Evolutionary conservation across 2,113 vertebrate species (phyloP).

Genomic region (Thomomys bottae): DNA sequence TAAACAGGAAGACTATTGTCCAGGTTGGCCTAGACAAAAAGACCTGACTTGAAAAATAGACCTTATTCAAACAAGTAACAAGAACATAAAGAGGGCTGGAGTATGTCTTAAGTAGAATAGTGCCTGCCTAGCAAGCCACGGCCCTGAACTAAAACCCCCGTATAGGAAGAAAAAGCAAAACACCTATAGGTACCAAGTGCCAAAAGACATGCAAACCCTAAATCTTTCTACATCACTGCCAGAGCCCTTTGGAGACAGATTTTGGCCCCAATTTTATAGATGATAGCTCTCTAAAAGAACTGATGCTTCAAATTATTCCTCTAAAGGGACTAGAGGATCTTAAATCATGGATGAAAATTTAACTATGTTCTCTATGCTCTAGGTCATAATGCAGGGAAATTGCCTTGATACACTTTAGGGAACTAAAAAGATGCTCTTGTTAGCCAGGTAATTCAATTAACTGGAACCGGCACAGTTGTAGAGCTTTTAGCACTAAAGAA

Average conservation of each 20-base stretch:
- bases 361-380: constrained; percentile 58
- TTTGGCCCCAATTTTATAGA: constrained; percentile 30
- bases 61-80: too few species aligned
- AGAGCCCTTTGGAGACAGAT: constrained; percentile 4
- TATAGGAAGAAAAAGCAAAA: neutral
- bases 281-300: constrained; percentile 28
- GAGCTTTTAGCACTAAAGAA: constrained; percentile 69
- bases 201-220: neutral
- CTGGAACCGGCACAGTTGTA: constrained; percentile 50
- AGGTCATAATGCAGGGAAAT: constrained; percentile 61
- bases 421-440: constrained; percentile 67
- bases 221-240: neutral
- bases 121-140: too few species aligned
- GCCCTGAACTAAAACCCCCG: too few species aligned
- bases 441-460: constrained; percentile 69
- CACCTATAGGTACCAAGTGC: neutral
- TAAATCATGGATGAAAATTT: constrained; percentile 75
- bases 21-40: too few species aligned
- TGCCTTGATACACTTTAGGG: constrained; percentile 60
- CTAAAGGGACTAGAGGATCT: constrained; percentile 37
- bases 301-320: constrained; percentile 27
- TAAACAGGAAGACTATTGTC: too few species aligned
- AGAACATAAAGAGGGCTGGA: too few species aligned
- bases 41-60: too few species aligned
- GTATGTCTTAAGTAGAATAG: too few species aligned